A percentile compares a stretch with the other conserved stretches of the same genome.
phyloP scores from a whole-genome alignment of 2,888 invertebrate genomes.

The Macrophya alboannulata region DNA sequence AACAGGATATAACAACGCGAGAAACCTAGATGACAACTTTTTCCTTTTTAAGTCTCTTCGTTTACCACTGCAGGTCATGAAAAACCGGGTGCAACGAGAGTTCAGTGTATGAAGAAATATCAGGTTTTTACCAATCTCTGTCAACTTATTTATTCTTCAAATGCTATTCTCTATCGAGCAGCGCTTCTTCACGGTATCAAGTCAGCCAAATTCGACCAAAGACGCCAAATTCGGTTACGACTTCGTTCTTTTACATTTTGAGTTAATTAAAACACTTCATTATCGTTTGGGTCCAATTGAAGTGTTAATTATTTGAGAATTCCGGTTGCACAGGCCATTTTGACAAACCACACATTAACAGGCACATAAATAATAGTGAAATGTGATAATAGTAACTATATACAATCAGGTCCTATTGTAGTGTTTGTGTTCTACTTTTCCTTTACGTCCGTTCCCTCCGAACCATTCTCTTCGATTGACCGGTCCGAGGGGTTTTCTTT shows the following conservation, averaged over 20 bases:
- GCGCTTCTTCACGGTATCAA: not conserved
- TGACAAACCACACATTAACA: not conserved
- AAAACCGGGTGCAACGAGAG: not conserved
- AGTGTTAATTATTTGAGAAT: not conserved
- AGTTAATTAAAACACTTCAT: not conserved
- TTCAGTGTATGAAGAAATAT: not conserved
- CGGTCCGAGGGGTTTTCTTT: constrained; percentile 17
- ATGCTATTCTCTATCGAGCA: not conserved
- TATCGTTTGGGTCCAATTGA: not conserved
- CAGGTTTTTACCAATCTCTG: not conserved
- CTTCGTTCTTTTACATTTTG: no score
- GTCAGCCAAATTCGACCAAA: no score
- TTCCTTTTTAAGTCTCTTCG: not conserved
- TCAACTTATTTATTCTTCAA: not conserved
- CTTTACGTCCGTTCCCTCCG: not conserved
- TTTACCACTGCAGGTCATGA: not conserved
- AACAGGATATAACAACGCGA: not conserved
- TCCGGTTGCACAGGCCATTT: not conserved
- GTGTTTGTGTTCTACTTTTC: constrained; percentile 22
- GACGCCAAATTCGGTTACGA: not conserved
- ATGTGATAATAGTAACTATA: not conserved
- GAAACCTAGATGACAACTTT: not conserved
- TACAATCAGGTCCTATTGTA: not conserved
- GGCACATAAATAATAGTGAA: not conserved
- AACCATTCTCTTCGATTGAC: constrained; percentile 31